phyloP scores from a whole-genome alignment of 2,888 invertebrate species.

The Clepsis dumicolana region DNA sequence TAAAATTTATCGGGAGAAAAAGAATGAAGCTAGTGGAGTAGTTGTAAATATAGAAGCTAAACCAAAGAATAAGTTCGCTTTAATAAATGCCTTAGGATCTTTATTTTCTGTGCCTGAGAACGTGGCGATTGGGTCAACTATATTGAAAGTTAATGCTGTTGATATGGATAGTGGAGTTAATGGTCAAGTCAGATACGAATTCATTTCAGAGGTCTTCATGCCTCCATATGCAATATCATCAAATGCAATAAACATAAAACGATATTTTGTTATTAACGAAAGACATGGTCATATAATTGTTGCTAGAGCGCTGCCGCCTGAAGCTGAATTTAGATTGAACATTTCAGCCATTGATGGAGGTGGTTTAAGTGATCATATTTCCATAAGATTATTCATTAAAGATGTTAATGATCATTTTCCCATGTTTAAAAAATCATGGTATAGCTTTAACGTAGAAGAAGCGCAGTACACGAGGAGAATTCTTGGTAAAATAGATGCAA shows the following conservation, averaged over 20 bases:
- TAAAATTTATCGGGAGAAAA: constrained; percentile 77
- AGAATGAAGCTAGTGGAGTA: constrained; percentile 61
- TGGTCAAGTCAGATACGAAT: constrained; percentile 90
- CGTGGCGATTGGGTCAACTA: constrained; percentile 88
- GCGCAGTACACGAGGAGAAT: constrained; percentile 90
- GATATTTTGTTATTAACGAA: constrained; percentile 92
- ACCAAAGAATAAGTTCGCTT: constrained; percentile 74
- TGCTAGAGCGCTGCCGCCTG: constrained; percentile 90
- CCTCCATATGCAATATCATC: constrained; percentile 77
- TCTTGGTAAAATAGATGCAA: constrained; percentile 91
- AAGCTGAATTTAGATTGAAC: constrained; percentile 91
- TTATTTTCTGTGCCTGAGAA: constrained; percentile 91
- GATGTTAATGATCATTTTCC: constrained; percentile 95
- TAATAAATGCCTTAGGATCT: constrained; percentile 79
- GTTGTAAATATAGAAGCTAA: constrained; percentile 67
- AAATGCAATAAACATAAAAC: constrained; percentile 83
- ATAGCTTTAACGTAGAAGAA: constrained; percentile 93
- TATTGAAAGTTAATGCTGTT: constrained; percentile 89
- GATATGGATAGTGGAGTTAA: constrained; percentile 91
- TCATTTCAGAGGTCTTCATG: constrained; percentile 89
- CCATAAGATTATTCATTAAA: constrained; percentile 89
- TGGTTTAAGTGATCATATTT: constrained; percentile 89
- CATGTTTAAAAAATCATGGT: constrained; percentile 93
- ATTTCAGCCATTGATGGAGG: constrained; percentile 92
- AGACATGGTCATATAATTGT: constrained; percentile 91